Evolutionary conservation across 2,113 vertebrate genomes (phyloP), one percentile per base, ranked within the genome.

Genomic region (Equus przewalskii): DNA sequence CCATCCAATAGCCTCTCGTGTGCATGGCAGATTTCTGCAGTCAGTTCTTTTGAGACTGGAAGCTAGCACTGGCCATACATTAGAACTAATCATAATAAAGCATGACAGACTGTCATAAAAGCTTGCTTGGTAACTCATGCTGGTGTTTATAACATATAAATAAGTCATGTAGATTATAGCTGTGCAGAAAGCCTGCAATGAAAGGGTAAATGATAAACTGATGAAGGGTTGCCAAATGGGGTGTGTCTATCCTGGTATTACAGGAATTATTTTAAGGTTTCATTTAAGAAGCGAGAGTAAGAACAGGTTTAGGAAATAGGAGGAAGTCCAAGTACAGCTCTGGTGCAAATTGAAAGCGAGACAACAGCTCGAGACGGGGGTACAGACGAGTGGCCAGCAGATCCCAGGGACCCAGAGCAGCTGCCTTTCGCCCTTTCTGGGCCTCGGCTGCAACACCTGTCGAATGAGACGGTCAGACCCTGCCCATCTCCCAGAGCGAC

Each of bases 11-110:
- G 51, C 28, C 41, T 70, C 54, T 54, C 46, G 16, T 4, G 18
- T 1, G 6, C 46, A 26, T 62, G 64, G 49, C 41, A 41, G 79
- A 16, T 84, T 81, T 91, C 41, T 58, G 85, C 89, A 85, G 51
- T 49, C 64, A 90, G 85, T 62, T 80, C 49, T 90, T 86, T 92
- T n/a, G 64, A 79, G 73, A n/a, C 94, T 94, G 64, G 64, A 89
- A 91, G 69, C 36, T 33, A 82, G 79, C 41, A 49, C 56, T 76
- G 69, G 46, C 18, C 72, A 46, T 46, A 78, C 64, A 83, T 89
- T 78, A 89, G 84, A 89, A 73, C 65, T 58, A 30, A 85, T 83
- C 79, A 72, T 81, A 65, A 49, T 24, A 87, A 64, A 70, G 76
- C 76, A 36, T 62, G 75, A 79, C 75, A 96, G 85, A 44, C 75